Conservation (phyloP, 2,888 invertebrate genomes). For the Melikaiella ostensackeni region DNA sequence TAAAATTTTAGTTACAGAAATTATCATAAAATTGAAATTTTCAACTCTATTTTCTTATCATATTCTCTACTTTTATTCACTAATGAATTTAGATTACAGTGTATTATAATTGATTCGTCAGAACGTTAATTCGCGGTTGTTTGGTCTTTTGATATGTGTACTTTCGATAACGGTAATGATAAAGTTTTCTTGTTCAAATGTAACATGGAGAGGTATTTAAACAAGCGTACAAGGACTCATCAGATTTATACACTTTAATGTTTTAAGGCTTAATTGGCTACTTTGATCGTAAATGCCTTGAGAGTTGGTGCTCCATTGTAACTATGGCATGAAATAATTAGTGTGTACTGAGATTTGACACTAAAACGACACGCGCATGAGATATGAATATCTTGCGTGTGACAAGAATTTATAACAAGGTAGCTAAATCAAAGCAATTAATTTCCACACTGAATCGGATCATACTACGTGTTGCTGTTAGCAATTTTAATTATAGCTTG, state of each 20-base stretch:
- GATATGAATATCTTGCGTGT: conserved; percentile 11
- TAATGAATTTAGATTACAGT: not conserved
- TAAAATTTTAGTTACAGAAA: not conserved
- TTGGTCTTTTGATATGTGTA: not conserved
- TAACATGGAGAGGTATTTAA: not conserved
- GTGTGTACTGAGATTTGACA: conserved; percentile 27
- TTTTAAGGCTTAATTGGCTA: no score
- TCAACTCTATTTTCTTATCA: no score
- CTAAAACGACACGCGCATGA: not conserved
- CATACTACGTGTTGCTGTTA: conserved; percentile 7
- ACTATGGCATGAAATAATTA: not conserved
- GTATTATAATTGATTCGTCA: not conserved
- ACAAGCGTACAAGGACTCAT: no score
- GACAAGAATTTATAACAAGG: conserved; percentile 35
- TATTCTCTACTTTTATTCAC: not conserved
- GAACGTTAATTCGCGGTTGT: not conserved
- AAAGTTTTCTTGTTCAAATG: not conserved
- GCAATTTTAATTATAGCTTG: conserved; percentile 13
- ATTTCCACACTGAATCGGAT: conserved; percentile 7
- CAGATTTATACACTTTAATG: no score
- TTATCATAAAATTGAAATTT: no score
- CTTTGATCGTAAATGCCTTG: not conserved
- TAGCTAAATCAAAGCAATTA: conserved; percentile 29
- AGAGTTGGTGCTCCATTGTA: not conserved
- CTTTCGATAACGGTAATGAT: not conserved